Evolutionary conservation across 64 coral and sea anemone species (phyloP).

Genomic region (Catalaphyllia jardinei): DNA sequence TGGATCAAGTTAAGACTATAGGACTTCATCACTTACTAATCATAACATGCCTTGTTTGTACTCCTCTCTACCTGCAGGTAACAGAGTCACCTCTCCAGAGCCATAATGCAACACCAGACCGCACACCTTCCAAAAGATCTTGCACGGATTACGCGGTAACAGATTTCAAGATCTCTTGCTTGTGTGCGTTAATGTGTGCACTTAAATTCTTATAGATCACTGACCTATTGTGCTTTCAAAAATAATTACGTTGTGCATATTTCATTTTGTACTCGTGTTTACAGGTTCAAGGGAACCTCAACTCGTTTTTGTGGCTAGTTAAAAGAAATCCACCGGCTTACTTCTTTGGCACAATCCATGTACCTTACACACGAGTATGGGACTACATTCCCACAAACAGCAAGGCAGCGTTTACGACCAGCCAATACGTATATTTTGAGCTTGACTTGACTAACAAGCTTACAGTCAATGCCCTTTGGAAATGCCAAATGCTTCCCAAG

Average conservation of each 20-base stretch:
- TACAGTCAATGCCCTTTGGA: constrained; percentile 66
- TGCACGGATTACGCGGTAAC: constrained; percentile 43
- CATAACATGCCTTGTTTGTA: constrained; percentile 32
- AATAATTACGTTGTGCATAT: constrained; percentile 65
- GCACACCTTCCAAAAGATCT: background rate
- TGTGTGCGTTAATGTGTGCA: constrained; percentile 41
- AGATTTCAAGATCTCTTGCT: constrained; percentile 36
- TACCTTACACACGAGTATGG: constrained; percentile 97
- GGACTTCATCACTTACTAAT: constrained; percentile 36
- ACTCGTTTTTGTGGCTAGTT: constrained; percentile 94
- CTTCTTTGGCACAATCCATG: constrained; percentile 97
- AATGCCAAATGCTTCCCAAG: constrained; percentile 86
- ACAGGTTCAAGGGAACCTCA: constrained; percentile 79
- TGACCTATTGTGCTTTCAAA: constrained; percentile 25
- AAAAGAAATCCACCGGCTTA: constrained; percentile 85
- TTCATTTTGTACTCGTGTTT: constrained; percentile 62
- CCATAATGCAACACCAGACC: constrained; percentile 10
- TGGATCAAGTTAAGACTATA: constrained; percentile 30
- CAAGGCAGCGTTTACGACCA: constrained; percentile 80
- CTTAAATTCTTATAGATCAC: constrained; percentile 29
- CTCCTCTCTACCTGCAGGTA: constrained; percentile 20
- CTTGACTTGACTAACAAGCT: constrained; percentile 79
- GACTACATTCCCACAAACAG: constrained; percentile 94
- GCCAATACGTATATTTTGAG: constrained; percentile 96
- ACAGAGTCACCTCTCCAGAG: constrained; percentile 23